These are phyloP conservation scores for Cephus cinctus DNA, from an alignment of 1,140 invertebrate species.

Conservation along the genomic window DNA sequence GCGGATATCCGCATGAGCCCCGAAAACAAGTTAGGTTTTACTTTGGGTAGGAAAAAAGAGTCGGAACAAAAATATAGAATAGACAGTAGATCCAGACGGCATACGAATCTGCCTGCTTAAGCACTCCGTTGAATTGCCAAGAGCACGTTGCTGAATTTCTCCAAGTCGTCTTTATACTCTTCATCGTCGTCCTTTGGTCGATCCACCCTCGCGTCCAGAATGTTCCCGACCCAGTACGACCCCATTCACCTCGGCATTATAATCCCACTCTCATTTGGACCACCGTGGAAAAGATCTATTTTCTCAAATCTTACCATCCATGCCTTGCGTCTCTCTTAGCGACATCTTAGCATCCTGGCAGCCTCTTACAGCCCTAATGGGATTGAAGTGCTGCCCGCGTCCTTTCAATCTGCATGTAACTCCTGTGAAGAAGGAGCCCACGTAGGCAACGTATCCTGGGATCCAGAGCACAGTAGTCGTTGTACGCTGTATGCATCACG, in stretches of 20 bases:
- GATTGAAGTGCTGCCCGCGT: too few relatives aligned
- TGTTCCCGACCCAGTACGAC: neutral
- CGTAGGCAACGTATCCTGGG: neutral
- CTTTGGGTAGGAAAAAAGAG: neutral
- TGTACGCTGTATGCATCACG: too few relatives aligned
- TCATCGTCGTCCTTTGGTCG: neutral
- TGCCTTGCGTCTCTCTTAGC: neutral
- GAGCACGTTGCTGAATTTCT: too few relatives aligned
- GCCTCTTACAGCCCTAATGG: neutral
- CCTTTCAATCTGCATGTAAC: neutral
- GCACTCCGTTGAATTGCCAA: conserved; percentile 11
- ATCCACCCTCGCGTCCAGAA: neutral
- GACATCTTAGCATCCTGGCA: neutral
- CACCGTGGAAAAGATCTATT: conserved; percentile 1
- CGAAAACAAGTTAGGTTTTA: neutral
- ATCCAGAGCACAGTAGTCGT: too few relatives aligned
- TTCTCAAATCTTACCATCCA: neutral
- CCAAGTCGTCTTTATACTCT: conserved; percentile 1
- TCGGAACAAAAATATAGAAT: conserved; percentile 2
- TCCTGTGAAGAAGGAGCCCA: neutral
- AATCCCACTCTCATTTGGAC: conserved; percentile 11
- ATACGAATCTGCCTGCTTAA: conserved; percentile 14
- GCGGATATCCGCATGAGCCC: too few relatives aligned
- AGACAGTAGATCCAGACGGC: conserved; percentile 6
- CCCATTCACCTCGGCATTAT: neutral